Conservation (phyloP, 2,888 invertebrate species). For the Drymonia ruficornis region DNA sequence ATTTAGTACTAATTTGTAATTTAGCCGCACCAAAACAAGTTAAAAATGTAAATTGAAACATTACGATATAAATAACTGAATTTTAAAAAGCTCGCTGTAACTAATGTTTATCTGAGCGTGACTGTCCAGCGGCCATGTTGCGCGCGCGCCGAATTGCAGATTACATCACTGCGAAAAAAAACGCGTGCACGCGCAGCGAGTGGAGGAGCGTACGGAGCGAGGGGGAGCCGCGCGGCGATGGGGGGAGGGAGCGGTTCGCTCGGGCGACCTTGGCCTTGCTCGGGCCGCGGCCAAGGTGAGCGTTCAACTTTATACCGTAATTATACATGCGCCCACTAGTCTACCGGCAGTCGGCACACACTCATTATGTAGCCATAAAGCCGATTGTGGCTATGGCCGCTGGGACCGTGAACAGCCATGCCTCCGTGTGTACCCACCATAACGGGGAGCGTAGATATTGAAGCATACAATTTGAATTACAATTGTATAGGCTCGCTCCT, state of each 20-base stretch:
- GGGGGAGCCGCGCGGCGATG: conserved; percentile 27
- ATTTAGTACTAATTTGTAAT: background rate
- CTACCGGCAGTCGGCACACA: conserved; percentile 64
- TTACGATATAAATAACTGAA: conserved; percentile 1
- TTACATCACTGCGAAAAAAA: conserved; percentile 83
- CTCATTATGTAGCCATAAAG: conserved; percentile 37
- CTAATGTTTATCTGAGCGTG: conserved; percentile 44
- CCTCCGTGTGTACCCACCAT: conserved; percentile 9
- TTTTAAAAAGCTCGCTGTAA: conserved; percentile 33
- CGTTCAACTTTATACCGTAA: conserved; percentile 67
- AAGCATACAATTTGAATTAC: conserved; percentile 1
- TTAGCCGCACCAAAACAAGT: background rate
- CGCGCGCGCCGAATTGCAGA: conserved; percentile 78
- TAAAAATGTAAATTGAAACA: background rate
- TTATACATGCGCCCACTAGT: conserved; percentile 80
- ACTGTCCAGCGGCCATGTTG: conserved; percentile 67
- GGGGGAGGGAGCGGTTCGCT: conserved; percentile 43
- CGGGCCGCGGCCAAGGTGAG: conserved; percentile 79
- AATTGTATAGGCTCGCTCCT: background rate
- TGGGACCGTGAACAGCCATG: conserved; percentile 17
- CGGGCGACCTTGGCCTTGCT: conserved; percentile 80
- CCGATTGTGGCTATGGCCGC: conserved; percentile 36
- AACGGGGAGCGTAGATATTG: background rate
- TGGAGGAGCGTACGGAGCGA: conserved; percentile 27
- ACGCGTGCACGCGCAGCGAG: conserved; percentile 60